Percentiles rank a stretch among this genome's conserved stretches.
Evolutionary conservation across 2,888 invertebrate species (phyloP).

Genomic region (Himalopsyche kuldschensis): DNA sequence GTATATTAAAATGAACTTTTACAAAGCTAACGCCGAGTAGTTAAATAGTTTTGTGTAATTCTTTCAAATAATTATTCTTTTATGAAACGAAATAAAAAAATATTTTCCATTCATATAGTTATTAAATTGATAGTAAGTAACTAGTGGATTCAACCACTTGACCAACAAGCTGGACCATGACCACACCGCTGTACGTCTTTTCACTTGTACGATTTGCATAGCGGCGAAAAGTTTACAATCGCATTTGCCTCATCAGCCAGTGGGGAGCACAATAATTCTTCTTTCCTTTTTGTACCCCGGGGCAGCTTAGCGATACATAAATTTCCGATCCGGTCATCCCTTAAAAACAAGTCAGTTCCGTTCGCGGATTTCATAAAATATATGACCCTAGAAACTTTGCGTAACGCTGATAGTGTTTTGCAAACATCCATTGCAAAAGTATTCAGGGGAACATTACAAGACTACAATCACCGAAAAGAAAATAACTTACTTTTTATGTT

Average conservation of each 20-base stretch:
- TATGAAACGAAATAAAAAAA: no score
- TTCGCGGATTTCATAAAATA: constrained; percentile 2
- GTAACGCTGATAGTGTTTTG: background rate
- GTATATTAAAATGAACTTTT: no score
- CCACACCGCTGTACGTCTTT: constrained; percentile 14
- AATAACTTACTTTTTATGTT: background rate
- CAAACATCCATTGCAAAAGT: background rate
- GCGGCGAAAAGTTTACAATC: constrained; percentile 60
- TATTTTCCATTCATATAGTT: background rate
- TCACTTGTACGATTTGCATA: constrained; percentile 56
- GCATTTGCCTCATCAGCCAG: constrained; percentile 58
- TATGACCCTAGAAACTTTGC: background rate
- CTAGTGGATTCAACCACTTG: background rate
- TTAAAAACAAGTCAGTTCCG: constrained; percentile 45
- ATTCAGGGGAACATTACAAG: background rate
- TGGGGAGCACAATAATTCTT: constrained; percentile 51
- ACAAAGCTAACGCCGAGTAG: no score
- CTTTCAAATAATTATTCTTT: no score
- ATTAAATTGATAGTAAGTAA: background rate
- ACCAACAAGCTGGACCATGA: background rate
- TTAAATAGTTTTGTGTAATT: no score
- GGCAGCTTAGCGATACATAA: constrained; percentile 53
- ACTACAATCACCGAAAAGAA: background rate
- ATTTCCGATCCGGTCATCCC: constrained; percentile 62
- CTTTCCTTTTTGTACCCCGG: constrained; percentile 51